Conservation (phyloP, 2,113 vertebrate genomes). For the Gadus macrocephalus region DNA sequence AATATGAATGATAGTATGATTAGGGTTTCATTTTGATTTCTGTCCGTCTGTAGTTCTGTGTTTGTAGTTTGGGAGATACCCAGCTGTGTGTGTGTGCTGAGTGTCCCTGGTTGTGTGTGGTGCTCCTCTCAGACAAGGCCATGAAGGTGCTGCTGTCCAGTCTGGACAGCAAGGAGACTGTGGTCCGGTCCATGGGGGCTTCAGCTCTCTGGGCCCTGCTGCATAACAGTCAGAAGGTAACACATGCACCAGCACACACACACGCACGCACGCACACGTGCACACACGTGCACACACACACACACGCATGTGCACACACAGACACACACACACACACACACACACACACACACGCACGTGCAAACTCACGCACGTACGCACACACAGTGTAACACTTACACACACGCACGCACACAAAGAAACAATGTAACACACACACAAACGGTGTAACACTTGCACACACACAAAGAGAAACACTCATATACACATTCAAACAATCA, state of each 20-base stretch:
- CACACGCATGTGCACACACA: background rate
- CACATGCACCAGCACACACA: background rate
- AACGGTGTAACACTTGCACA: no score
- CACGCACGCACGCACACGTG: background rate
- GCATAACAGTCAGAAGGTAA: slow-evolving; percentile 91
- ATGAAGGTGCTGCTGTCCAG: slow-evolving; percentile 75
- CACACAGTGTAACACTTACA: no score
- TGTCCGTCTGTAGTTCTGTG: background rate
- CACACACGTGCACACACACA: background rate
- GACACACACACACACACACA: background rate
- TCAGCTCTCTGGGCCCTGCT: slow-evolving; percentile 91
- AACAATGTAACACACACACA: background rate
- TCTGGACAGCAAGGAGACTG: slow-evolving; percentile 76
- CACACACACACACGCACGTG: no score
- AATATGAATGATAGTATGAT: no score
- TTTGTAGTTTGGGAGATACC: background rate
- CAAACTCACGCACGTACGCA: background rate
- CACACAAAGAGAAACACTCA: background rate
- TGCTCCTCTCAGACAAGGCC: slow-evolving; percentile 74
- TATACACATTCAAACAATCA: no score
- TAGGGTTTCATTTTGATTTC: no score
- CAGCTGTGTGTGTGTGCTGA: no score
- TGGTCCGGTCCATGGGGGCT: slow-evolving; percentile 79
- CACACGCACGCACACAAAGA: background rate
- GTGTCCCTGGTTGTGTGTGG: no score